phyloP scores from a whole-genome alignment of 2,113 vertebrate species.

The Prunella fulvescens region DNA sequence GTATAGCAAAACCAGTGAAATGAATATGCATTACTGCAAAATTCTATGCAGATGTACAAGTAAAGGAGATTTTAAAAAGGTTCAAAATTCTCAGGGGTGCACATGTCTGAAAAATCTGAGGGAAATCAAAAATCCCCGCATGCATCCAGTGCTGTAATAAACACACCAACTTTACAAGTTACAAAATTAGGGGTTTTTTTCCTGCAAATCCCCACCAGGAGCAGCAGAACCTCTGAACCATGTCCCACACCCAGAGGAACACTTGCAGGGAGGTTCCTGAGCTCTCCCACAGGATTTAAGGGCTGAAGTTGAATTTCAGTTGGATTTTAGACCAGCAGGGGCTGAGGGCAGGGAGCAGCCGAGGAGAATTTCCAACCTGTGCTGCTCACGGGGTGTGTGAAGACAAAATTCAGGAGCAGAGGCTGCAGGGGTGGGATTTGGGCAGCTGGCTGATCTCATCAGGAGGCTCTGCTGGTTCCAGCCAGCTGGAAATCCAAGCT shows the following conservation, averaged over 20 bases:
- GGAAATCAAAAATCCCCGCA: too few relatives aligned
- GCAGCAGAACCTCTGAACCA: background rate
- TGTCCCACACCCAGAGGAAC: background rate
- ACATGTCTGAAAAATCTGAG: too few relatives aligned
- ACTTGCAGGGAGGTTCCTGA: background rate
- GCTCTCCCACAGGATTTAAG: background rate
- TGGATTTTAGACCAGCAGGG: background rate
- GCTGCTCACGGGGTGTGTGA: fast-evolving
- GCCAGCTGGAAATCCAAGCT: background rate
- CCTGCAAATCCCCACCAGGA: background rate
- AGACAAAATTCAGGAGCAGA: background rate
- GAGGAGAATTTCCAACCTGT: background rate
- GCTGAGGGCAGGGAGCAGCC: background rate
- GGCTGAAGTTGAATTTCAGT: background rate
- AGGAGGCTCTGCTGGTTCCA: background rate
- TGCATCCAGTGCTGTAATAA: too few relatives aligned
- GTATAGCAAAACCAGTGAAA: too few relatives aligned
- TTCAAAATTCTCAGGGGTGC: too few relatives aligned
- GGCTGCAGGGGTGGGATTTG: background rate
- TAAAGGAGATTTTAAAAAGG: too few relatives aligned
- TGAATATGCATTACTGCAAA: too few relatives aligned
- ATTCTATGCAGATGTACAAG: too few relatives aligned
- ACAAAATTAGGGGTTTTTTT: too few relatives aligned
- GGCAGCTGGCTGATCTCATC: background rate
- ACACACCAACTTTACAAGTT: too few relatives aligned